A percentile compares a stretch with the other conserved stretches of the same genome.
Evolutionary conservation across 2,888 invertebrate genomes (phyloP).

Genomic region (Loripinus fragilis): DNA sequence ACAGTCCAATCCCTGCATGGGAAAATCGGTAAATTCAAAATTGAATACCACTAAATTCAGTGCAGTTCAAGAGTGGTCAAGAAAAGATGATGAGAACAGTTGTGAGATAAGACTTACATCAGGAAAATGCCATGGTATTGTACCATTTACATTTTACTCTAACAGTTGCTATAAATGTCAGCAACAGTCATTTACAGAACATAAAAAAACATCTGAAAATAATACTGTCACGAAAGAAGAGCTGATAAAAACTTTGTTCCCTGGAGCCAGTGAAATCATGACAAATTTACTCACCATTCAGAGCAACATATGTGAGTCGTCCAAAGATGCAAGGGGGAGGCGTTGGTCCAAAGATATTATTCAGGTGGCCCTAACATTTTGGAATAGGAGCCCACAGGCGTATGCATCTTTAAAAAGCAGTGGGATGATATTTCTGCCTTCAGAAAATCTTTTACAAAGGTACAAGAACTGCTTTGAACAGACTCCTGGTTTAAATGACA

Average conservation of each 20-base stretch:
- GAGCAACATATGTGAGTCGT: not conserved
- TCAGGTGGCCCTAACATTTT: not conserved
- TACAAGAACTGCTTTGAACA: conserved; percentile 18
- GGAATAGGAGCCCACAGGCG: not conserved
- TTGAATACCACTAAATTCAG: not conserved
- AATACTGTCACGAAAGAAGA: not conserved
- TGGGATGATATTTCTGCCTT: conserved; percentile 21
- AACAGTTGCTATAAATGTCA: not conserved
- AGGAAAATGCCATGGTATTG: not conserved
- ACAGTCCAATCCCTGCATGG: not conserved
- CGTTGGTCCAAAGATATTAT: not conserved
- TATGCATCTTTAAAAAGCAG: not conserved
- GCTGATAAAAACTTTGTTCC: not conserved
- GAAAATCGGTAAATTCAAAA: not conserved
- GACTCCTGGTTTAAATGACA: not conserved
- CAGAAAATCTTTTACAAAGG: conserved; percentile 6
- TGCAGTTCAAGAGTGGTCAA: not conserved
- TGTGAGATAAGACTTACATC: not conserved
- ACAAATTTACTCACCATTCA: not conserved
- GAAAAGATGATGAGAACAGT: not conserved
- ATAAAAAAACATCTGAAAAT: not conserved
- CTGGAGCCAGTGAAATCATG: not conserved
- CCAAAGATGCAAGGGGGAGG: not conserved
- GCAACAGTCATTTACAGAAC: not conserved
- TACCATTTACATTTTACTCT: not conserved